These are phyloP conservation scores for Drosophila bifasciata DNA, from an alignment of 1,140 invertebrate species.

Conservation along the genomic window DNA sequence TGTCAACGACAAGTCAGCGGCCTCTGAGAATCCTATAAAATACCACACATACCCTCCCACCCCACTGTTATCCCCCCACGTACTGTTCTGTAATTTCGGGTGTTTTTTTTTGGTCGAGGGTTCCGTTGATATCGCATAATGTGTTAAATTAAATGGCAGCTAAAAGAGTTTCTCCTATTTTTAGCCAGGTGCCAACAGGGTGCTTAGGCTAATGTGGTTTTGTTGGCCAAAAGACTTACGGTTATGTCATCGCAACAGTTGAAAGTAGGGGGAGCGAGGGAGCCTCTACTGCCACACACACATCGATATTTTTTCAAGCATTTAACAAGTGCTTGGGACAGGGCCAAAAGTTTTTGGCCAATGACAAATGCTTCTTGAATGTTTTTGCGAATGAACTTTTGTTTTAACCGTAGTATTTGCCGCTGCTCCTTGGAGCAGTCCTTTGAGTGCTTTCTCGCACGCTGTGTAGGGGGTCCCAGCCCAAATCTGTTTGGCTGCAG, in stretches of 20 bases:
- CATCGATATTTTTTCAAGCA: constrained; percentile 43
- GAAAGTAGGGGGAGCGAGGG: too few species aligned
- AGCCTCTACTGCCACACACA: not conserved
- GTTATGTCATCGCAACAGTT: constrained; percentile 35
- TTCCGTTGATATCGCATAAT: constrained; percentile 44
- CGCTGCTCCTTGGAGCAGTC: constrained; percentile 7
- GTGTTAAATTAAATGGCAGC: constrained; percentile 47
- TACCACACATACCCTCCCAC: not conserved
- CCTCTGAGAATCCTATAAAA: constrained; percentile 7
- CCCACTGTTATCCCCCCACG: too few species aligned
- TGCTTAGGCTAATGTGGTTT: constrained; percentile 41
- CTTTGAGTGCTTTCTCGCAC: constrained; percentile 2
- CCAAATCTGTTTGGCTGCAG: not conserved
- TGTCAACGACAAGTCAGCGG: constrained; percentile 28
- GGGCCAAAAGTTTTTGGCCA: constrained; percentile 40
- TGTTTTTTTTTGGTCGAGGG: constrained; percentile 8
- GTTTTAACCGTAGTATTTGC: constrained; percentile 25
- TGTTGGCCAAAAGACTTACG: constrained; percentile 38
- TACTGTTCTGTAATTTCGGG: constrained; percentile 29
- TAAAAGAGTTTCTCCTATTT: constrained; percentile 31
- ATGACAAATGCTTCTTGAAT: constrained; percentile 46
- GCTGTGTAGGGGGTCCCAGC: too few species aligned
- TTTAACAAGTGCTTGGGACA: constrained; percentile 48
- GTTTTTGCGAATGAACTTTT: constrained; percentile 51
- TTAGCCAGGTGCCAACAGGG: constrained; percentile 33